phyloP scores from a whole-genome alignment of 2,797 vertebrate genomes.

The Diplodus puntazzo region DNA sequence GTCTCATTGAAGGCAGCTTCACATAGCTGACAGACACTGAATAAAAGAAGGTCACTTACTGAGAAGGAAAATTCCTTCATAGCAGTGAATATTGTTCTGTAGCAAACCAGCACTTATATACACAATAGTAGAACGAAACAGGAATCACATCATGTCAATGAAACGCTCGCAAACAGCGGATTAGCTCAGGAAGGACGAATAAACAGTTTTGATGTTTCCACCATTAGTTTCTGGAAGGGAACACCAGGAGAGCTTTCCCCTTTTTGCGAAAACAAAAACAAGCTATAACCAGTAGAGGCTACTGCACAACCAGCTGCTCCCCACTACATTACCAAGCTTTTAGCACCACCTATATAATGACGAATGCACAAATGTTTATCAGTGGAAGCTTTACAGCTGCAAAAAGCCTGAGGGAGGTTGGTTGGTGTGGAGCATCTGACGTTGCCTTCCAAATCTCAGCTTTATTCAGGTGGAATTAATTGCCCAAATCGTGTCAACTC shows the following conservation, averaged over 20 bases:
- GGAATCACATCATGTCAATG: neutral
- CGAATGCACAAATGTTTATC: constrained; percentile 8
- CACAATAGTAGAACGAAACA: neutral
- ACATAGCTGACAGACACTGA: too few species aligned
- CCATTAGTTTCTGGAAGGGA: neutral
- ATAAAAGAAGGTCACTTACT: too few species aligned
- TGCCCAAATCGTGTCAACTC: neutral
- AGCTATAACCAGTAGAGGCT: neutral
- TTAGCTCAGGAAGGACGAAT: neutral
- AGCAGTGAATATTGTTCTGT: neutral
- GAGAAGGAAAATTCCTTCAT: neutral
- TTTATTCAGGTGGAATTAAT: constrained; percentile 1
- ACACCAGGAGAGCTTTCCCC: neutral
- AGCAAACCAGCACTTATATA: neutral
- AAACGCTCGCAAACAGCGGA: neutral
- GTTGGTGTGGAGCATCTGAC: neutral
- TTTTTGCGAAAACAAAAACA: neutral
- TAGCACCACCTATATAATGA: constrained; percentile 1
- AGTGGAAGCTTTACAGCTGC: neutral
- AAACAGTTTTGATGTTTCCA: too few species aligned
- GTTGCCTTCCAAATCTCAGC: neutral
- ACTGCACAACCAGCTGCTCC: neutral
- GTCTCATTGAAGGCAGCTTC: too few species aligned
- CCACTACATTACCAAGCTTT: constrained; percentile 10
- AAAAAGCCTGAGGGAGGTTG: neutral